Base-by-base conservation (phyloP, 2,888 invertebrate species). In the Chelonus formosanus region DNA sequence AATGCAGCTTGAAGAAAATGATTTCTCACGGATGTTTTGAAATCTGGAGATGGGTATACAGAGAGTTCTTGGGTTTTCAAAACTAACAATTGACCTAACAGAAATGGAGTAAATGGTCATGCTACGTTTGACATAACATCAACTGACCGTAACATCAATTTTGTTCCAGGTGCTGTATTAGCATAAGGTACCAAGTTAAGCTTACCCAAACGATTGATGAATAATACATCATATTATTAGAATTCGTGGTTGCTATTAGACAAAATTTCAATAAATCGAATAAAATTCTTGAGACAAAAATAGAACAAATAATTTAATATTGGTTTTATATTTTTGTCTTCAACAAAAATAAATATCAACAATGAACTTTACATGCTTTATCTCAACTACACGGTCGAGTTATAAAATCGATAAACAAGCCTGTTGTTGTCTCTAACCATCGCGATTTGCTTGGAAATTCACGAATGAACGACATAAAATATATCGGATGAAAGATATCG, bases 91-190 rank as follows among this genome's bases (percentile, higher is more conserved):
- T 50, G 43, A 48, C 31, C 50, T 57, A 40, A 31, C 10, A 57
- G 32, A 10, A 57, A 56, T 68, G 54, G 63, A 70, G 66, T 68
- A 68, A 59, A 65, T 63, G 70, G 64, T 60, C 67, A 68, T 66
- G 67, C 68, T 71, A 70, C 55, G 57, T 48, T 67, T 70, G 50
- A 60, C 52, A 40, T 32, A 40, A 50, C 60, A 31, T 34, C 43
- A 60, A 52, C 48, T 50, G 20, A 60, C 60, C 52, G 40, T 60
- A 48, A 60, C 52, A 34, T 40, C 47, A 43, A 40, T 50, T 60
- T 60, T 60, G 52, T 40, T 60, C 36, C 50, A 50, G 32, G 10
- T 60, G 48, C 20, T 36, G 40, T 31, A 59, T 54, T 54, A 7
- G 8, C 10, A 7, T 31, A 20, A 20, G 20, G 20, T 20, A 20